Conservation (phyloP, 2,888 invertebrate genomes). For the Lissocephala sabroskyi region DNA sequence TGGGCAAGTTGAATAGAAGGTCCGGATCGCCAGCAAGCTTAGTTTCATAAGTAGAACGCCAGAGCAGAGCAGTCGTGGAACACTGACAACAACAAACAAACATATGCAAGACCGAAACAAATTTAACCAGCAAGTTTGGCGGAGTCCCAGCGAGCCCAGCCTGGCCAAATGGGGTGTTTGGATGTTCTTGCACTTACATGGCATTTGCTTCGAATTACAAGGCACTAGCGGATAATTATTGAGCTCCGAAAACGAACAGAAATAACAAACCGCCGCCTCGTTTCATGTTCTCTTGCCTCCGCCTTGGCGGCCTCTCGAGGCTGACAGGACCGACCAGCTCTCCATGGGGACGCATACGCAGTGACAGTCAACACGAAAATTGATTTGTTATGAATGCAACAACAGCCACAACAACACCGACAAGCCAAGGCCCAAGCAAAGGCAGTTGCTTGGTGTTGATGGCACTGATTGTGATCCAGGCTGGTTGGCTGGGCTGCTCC, state of each 20-base stretch:
- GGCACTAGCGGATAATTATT: slow-evolving; percentile 24
- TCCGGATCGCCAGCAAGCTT: too few species aligned
- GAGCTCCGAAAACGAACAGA: slow-evolving; percentile 12
- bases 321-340: too few species aligned
- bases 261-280: neutral
- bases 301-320: neutral
- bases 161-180: too few species aligned
- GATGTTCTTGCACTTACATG: slow-evolving; percentile 38
- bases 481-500: slow-evolving; percentile 9
- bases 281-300: too few species aligned
- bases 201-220: slow-evolving; percentile 38
- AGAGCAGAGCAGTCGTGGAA: too few species aligned
- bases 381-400: slow-evolving; percentile 41
- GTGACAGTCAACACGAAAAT: slow-evolving; percentile 33
- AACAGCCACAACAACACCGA: slow-evolving; percentile 5
- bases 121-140: too few species aligned
- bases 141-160: too few species aligned
- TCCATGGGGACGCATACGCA: slow-evolving; percentile 19
- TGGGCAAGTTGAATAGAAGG: too few species aligned
- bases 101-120: too few species aligned
- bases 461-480: slow-evolving; percentile 41
- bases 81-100: too few species aligned
- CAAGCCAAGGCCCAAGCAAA: neutral
- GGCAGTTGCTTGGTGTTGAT: slow-evolving; percentile 11
- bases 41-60: too few species aligned